These are phyloP conservation scores for Ormyrus labotus DNA, from an alignment of 2,888 invertebrate species.

Conservation along the genomic window DNA sequence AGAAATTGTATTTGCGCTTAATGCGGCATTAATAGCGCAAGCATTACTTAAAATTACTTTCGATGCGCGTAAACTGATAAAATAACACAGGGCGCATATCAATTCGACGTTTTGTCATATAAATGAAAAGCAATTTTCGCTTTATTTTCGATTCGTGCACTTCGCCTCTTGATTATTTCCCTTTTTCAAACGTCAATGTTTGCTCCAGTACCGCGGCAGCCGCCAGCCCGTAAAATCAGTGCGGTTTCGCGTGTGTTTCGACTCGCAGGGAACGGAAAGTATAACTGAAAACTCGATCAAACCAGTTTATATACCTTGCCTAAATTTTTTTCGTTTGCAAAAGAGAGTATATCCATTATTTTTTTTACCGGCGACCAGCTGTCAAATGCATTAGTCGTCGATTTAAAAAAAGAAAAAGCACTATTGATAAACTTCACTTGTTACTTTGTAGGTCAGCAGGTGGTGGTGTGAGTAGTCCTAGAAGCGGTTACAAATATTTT, in stretches of 20 bases:
- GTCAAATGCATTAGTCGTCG: constrained; percentile 27
- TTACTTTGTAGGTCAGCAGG: background rate
- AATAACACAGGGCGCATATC: background rate
- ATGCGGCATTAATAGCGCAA: no score
- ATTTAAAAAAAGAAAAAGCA: background rate
- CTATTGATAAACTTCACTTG: constrained; percentile 19
- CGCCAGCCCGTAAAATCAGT: background rate
- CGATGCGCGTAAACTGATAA: no score
- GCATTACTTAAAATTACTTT: no score
- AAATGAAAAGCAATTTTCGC: constrained; percentile 13
- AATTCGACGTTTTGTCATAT: background rate
- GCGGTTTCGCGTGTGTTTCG: background rate
- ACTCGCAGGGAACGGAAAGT: background rate
- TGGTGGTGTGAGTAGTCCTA: no score
- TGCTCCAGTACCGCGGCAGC: background rate
- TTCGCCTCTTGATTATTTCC: constrained; percentile 18
- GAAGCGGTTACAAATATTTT: no score
- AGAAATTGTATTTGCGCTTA: no score
- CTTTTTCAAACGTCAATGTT: constrained; percentile 20
- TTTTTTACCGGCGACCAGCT: background rate
- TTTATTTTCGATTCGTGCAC: constrained; percentile 26
- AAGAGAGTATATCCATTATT: background rate
- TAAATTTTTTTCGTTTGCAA: constrained; percentile 16
- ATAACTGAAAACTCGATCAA: constrained; percentile 13
- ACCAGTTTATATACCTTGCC: background rate